phyloP scores from a whole-genome alignment of 2,888 invertebrate genomes.

The Chirona hameri region DNA sequence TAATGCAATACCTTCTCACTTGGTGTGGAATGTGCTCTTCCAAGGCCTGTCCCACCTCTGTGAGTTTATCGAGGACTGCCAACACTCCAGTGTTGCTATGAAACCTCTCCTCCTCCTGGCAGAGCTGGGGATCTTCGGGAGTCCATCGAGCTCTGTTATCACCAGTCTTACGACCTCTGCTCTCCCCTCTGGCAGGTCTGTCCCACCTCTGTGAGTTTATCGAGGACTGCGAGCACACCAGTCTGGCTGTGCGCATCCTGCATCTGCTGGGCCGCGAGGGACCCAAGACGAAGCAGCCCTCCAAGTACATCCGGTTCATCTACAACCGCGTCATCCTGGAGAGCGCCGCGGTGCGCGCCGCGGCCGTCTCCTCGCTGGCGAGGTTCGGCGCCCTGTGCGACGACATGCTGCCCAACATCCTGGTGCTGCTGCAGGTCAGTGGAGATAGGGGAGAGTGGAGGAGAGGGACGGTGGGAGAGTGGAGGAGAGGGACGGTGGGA shows the following conservation, averaged over 20 bases:
- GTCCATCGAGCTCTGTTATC: no score
- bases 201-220: constrained; percentile 99
- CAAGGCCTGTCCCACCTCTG: constrained; percentile 84
- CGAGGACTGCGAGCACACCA: constrained; percentile 98
- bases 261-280: constrained; percentile 96
- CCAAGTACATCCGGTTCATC: constrained; percentile 64
- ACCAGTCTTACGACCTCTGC: not conserved
- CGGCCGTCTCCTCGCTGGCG: constrained; percentile 95
- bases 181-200: constrained; percentile 52
- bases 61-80: constrained; percentile 99
- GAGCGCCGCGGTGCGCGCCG: constrained; percentile 90
- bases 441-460: constrained; percentile 39
- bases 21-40: no score
- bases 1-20: no score
- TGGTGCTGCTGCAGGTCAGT: constrained; percentile 52
- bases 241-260: constrained; percentile 90
- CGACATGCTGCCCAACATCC: constrained; percentile 78
- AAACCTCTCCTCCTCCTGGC: not conserved
- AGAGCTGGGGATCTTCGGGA: not conserved
- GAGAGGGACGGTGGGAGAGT: not conserved
- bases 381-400: constrained; percentile 97
- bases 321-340: constrained; percentile 86
- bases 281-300: constrained; percentile 89
- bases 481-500: no score
- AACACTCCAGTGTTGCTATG: constrained; percentile 93